Percentiles rank a stretch among this genome's conserved stretches.
These are phyloP conservation scores for Entomyzon cyanotis DNA, from an alignment of 2,113 vertebrate genomes.

Conservation along the genomic window DNA sequence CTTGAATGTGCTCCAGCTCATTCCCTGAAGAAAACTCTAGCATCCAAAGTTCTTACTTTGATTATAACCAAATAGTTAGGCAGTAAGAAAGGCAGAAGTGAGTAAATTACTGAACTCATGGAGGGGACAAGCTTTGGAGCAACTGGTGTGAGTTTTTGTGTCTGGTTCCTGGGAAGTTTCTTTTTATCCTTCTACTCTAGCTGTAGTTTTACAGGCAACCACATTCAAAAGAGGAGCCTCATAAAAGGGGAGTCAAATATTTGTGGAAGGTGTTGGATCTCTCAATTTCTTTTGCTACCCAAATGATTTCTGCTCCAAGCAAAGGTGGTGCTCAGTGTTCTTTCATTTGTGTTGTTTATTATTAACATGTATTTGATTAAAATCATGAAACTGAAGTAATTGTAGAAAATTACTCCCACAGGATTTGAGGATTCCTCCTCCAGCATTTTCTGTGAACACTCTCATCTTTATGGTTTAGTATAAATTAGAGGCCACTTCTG, in stretches of 20 bases:
- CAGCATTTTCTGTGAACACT: neutral
- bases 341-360: neutral
- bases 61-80: neutral
- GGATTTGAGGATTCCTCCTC: neutral
- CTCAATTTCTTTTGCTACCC: neutral
- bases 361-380: neutral
- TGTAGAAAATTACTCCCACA: neutral
- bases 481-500: neutral
- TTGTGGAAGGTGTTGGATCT: neutral
- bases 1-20: neutral
- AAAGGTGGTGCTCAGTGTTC: neutral
- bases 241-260: neutral
- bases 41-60: neutral
- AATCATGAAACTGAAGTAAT: neutral
- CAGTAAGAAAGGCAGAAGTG: neutral
- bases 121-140: neutral
- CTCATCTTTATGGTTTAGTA: neutral
- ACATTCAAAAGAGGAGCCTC: constrained; percentile 7
- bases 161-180: neutral
- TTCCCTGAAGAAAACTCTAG: neutral
- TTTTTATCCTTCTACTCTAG: neutral
- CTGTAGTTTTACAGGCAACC: neutral
- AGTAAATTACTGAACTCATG: neutral
- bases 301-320: neutral
- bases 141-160: neutral